phyloP scores from a whole-genome alignment of 2,888 invertebrate genomes.

The Stenchaetothrips biformis region DNA sequence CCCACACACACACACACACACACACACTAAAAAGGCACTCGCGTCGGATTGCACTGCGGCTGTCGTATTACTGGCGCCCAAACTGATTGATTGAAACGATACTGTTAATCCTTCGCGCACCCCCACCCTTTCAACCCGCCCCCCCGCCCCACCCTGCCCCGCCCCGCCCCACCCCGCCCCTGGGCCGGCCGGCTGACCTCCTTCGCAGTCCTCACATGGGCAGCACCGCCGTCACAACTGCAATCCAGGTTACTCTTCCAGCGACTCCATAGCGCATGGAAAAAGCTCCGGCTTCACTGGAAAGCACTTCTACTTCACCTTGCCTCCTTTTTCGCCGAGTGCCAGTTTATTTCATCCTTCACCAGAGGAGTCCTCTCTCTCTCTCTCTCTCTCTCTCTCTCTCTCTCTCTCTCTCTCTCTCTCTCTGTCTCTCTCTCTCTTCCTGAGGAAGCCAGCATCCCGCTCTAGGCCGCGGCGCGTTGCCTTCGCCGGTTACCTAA shows the following conservation, averaged over 20 bases:
- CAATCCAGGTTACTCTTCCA: no score
- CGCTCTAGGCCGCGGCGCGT: background rate
- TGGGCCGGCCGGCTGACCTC: background rate
- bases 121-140: background rate
- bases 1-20: background rate
- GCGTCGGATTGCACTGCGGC: background rate
- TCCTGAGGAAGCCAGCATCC: background rate
- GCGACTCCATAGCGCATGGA: no score
- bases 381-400: constrained; percentile 1
- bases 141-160: background rate
- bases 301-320: background rate
- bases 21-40: background rate
- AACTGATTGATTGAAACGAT: background rate
- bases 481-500: background rate
- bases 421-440: background rate
- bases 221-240: background rate
- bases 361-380: background rate
- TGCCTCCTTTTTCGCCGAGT: background rate
- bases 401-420: constrained; percentile 1
- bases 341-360: background rate
- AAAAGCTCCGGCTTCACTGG: no score
- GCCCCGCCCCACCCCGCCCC: background rate
- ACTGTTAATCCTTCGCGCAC: background rate
- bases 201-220: background rate
- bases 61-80: background rate